Base-by-base conservation (phyloP, 1,140 invertebrate species). In the Euschistus heros region DNA sequence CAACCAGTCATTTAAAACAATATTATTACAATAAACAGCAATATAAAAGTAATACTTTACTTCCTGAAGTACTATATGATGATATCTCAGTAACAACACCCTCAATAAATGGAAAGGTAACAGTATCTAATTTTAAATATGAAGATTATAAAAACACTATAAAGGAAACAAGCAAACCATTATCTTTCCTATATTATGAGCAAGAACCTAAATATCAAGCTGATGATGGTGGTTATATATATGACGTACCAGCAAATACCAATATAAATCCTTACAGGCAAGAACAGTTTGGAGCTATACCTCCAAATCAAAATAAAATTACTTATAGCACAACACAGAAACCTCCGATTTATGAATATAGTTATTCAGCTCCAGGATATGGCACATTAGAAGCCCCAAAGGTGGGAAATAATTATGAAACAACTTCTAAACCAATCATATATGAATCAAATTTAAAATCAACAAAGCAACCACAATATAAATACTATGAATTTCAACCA, bases 301-400 rank as follows among this genome's bases (percentile, higher is more conserved):
- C 24, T 17, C 15, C 24, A 27, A 22, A 54, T 26, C 7, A 54
- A 22, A 26, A 22, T 7, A n/a, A 17, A 44, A 26, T n/a, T 18
- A 61, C 26, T 24, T 14, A 20, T 4, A 20, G 26, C 18, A 37
- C 59, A 44, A 61, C 59, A 20, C 15, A 18, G 15, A 71, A 69
- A 63, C 70, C 72, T 13, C 72, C 72, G 15, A 65, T 72, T 59
- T 72, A 69, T 55, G 71, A 73, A 57, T 73, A 72, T 62, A 72
- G 70, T 60, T 74, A 70, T 59, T 66, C 70, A 5, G 71, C 69
- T 22, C 68, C 71, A 20, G 70, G 69, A 18, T 71, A 72, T 26
- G 68, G 70, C 4, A 66, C 69, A 10, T 8, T 67, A 17, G 69
- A 69, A 20, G 50, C 67, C 6, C 67, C 67, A 3, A 70, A 70